Conservation (phyloP, 2,888 invertebrate species). For the Tenthredo scrophulariae region DNA sequence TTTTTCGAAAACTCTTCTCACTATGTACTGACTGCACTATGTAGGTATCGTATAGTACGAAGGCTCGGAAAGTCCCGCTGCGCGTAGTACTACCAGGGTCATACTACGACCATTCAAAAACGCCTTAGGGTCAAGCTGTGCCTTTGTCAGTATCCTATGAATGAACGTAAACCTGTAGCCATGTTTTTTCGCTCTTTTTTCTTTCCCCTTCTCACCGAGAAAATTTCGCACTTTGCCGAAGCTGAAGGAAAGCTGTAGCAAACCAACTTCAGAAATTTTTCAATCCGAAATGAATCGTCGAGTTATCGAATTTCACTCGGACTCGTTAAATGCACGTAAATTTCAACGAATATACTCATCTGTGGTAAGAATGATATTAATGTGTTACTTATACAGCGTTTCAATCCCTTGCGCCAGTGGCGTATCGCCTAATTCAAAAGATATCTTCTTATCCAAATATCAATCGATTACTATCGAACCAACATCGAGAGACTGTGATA, state of each 20-base stretch:
- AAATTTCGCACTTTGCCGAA: background rate
- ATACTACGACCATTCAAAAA: constrained; percentile 49
- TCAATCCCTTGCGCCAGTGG: background rate
- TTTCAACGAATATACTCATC: background rate
- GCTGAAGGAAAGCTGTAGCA: background rate
- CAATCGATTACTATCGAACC: constrained; percentile 25
- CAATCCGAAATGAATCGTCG: background rate
- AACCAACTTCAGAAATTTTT: background rate
- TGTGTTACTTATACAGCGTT: background rate
- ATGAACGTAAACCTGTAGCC: constrained; percentile 73
- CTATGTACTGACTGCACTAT: background rate
- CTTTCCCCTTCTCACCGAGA: background rate
- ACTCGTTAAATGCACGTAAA: background rate
- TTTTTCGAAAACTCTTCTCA: constrained; percentile 31
- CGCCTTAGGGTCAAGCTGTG: constrained; percentile 46
- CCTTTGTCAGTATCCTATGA: constrained; percentile 62
- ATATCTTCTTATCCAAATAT: constrained; percentile 20
- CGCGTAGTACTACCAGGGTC: constrained; percentile 53
- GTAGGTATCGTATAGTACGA: background rate
- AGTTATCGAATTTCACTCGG: background rate
- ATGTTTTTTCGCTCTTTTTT: constrained; percentile 11
- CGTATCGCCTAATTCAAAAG: constrained; percentile 3
- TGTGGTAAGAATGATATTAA: background rate
- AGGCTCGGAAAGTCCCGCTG: constrained; percentile 44
- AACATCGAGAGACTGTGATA: background rate